Conservation (phyloP, 2,888 invertebrate genomes). For the Tenthredo distinguenda region DNA sequence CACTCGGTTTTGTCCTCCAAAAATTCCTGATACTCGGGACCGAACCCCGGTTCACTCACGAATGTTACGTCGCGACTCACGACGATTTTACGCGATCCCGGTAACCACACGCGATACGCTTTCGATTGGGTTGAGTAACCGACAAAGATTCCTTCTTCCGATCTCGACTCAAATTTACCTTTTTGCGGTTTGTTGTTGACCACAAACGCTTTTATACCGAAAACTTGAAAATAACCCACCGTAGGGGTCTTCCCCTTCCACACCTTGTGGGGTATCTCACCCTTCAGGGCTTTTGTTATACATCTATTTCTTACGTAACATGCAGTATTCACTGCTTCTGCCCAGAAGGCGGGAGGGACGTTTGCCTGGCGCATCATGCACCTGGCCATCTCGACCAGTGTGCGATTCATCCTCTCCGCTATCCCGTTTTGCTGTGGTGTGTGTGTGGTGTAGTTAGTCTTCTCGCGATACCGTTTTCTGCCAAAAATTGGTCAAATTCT, state of each 20-base stretch:
- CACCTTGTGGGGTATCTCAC: slow-evolving; percentile 56
- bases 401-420: slow-evolving; percentile 66
- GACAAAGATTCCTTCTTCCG: slow-evolving; percentile 38
- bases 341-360: slow-evolving; percentile 54
- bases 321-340: slow-evolving; percentile 64
- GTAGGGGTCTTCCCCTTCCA: slow-evolving; percentile 53
- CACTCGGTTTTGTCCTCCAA: neutral
- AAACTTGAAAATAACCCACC: slow-evolving; percentile 27
- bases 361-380: slow-evolving; percentile 61
- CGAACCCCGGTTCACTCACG: neutral
- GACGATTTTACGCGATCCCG: neutral
- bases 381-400: slow-evolving; percentile 63
- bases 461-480: slow-evolving; percentile 61
- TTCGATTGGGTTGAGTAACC: neutral
- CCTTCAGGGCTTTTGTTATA: slow-evolving; percentile 55
- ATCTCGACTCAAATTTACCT: slow-evolving; percentile 53
- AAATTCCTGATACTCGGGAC: neutral
- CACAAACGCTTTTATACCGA: slow-evolving; percentile 42
- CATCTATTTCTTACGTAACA: slow-evolving; percentile 64
- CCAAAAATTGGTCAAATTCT: slow-evolving; percentile 58
- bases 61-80: neutral
- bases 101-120: neutral
- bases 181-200: slow-evolving; percentile 32
- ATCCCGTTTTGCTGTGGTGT: slow-evolving; percentile 66
- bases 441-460: slow-evolving; percentile 61